Percentiles rank a stretch among this genome's conserved stretches.
Evolutionary conservation across 2,888 invertebrate species (phyloP).

Genomic region (Epicampocera succincta): DNA sequence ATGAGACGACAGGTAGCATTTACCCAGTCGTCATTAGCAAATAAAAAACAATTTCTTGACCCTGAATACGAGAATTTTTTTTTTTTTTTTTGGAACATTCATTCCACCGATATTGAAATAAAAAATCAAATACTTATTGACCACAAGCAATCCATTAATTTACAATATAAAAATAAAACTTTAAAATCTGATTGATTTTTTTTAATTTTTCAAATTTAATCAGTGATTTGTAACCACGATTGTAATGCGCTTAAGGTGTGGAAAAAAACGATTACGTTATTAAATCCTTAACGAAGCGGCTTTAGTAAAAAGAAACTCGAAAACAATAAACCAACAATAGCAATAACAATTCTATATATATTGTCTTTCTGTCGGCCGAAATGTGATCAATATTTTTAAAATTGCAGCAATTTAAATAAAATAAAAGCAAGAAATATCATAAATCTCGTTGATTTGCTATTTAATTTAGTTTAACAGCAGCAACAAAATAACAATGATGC

Average conservation of each 20-base stretch:
- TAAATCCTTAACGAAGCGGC: conserved; percentile 29
- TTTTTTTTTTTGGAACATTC: no score
- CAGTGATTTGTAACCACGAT: conserved; percentile 27
- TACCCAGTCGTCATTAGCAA: no score
- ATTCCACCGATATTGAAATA: no score
- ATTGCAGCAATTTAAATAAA: conserved; percentile 57
- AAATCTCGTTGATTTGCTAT: conserved; percentile 53
- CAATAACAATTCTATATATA: conserved; percentile 43
- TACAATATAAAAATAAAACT: background rate
- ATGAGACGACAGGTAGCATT: no score
- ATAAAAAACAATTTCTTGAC: no score
- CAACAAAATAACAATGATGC: conserved; percentile 40
- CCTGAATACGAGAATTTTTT: no score
- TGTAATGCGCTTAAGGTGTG: conserved; percentile 27
- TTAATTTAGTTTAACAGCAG: conserved; percentile 29
- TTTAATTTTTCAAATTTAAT: background rate
- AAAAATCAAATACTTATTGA: no score
- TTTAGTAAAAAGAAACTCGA: conserved; percentile 12
- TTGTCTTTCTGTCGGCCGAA: conserved; percentile 14
- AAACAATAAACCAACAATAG: conserved; percentile 36
- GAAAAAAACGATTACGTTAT: conserved; percentile 27
- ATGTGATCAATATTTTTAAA: conserved; percentile 19
- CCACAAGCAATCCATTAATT: background rate
- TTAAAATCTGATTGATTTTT: conserved; percentile 3
- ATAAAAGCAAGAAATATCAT: conserved; percentile 47